phyloP scores from a whole-genome alignment of 2,797 vertebrate genomes.

The Eremophila alpestris region DNA sequence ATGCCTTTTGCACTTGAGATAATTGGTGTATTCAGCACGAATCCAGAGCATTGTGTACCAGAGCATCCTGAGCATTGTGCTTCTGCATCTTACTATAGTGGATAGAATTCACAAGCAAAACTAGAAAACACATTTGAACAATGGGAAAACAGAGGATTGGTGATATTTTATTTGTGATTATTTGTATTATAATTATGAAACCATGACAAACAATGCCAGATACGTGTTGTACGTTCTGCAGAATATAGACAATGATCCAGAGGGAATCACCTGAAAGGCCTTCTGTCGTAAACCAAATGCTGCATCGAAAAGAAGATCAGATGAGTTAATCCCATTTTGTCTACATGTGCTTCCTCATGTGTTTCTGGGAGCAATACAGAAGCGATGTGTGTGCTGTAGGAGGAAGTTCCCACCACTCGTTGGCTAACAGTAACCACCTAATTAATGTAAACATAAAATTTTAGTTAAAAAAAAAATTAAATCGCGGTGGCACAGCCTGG shows the following conservation, averaged over 20 bases:
- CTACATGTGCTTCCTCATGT: neutral
- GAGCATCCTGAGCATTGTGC: neutral
- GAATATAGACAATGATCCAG: neutral
- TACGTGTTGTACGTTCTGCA: neutral
- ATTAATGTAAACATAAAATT: constrained; percentile 33
- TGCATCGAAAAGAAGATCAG: neutral
- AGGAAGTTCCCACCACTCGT: neutral
- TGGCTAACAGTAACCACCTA: constrained; percentile 4
- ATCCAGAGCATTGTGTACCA: neutral
- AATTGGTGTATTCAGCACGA: neutral
- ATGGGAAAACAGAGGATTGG: neutral
- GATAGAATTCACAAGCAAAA: neutral
- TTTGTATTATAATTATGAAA: neutral
- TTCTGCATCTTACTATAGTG: neutral
- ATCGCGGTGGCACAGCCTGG: neutral
- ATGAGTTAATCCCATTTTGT: neutral
- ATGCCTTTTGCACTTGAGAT: neutral
- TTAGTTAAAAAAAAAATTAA: neutral
- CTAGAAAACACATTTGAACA: neutral
- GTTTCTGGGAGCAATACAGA: neutral
- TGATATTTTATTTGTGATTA: neutral
- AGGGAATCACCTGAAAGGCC: neutral
- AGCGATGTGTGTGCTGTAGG: neutral
- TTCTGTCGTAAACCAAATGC: neutral
- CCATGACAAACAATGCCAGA: neutral